Base-by-base conservation (phyloP, 2,888 invertebrate genomes). In the Dicyrtomina minuta region DNA sequence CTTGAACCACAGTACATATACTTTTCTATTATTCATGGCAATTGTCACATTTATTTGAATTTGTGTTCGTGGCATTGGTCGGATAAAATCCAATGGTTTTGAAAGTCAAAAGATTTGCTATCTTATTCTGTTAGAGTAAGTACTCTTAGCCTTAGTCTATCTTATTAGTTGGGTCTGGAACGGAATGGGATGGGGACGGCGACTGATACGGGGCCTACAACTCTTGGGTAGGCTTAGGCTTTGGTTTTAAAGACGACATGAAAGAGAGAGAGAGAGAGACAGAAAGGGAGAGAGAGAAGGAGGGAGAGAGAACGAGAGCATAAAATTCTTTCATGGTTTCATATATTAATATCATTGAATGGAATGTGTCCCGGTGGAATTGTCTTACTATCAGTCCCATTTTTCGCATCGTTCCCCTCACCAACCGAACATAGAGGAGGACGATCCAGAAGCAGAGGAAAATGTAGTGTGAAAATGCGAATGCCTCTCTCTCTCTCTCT, bases 291-390 rank as follows among this genome's bases (percentile, higher is more conserved):
- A 12, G 17, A 51, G 12, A 17, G 46, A 17, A 41, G 17, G 15
- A n/a, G 46, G 4, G 46, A 46, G 46, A 46, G 46, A 41, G 43
- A 13, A 49, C 10, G 12, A 15, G n/a, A 51, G 22, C 51, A 20
- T 22, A 55, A 22, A 20, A 58, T 20, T 41, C 27, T 41, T 17
- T 58, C 17, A 17, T 17, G 22, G 24, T 53, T 22, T 53, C 24
- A 10, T 44, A 15, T 53, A 53, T 59, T 59, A n/a, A 22, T 53
- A 22, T 61, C 26, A 71, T 71, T 71, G 67, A 71, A 71, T 71
- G 64, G 44, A 71, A 71, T 71, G 65, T 68, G 51, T 60, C 71
- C 65, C 68, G 10, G 53, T 44, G 53, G 71, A 71, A 49, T 60
- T 68, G 68, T 59, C 51, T 43, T 12, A 55, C 22, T 22, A 15